Conservation (phyloP, 2,113 vertebrate species). For the Toxotes chatareus region DNA sequence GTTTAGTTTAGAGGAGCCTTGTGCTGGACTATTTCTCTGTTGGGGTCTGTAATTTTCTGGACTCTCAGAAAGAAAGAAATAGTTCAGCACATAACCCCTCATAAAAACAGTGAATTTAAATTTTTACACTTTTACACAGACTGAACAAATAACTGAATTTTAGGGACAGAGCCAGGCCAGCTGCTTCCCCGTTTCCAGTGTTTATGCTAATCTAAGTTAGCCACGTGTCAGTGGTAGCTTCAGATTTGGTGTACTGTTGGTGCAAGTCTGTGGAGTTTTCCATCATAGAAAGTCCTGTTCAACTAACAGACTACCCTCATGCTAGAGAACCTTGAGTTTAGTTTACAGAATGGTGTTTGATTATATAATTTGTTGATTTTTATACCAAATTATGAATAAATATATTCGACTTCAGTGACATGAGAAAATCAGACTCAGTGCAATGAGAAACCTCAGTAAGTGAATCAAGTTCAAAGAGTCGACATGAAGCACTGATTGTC, state of each 20-base stretch:
- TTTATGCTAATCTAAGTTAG: neutral
- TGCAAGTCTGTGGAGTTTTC: neutral
- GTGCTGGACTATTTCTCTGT: neutral
- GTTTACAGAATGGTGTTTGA: neutral
- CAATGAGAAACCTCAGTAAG: slow-evolving; percentile 39
- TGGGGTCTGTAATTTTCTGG: neutral
- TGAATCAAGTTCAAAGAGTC: slow-evolving; percentile 59
- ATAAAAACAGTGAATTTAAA: neutral
- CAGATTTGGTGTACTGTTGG: too few species aligned
- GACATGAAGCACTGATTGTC: slow-evolving; percentile 57
- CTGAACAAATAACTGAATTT: neutral
- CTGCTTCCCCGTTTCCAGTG: neutral
- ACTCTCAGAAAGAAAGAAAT: neutral
- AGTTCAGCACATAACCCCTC: neutral
- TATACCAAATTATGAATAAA: neutral
- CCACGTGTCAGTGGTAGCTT: neutral
- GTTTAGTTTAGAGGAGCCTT: neutral
- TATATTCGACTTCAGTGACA: slow-evolving; percentile 6
- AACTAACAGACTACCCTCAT: neutral
- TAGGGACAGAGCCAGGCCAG: neutral
- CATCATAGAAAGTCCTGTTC: neutral
- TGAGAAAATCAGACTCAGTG: slow-evolving; percentile 8
- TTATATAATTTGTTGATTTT: neutral
- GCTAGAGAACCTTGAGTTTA: neutral
- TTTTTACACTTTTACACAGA: neutral